Evolutionary conservation across 1,140 invertebrate species (phyloP), one percentile per base, ranked within the genome.

Genomic region (Tetragnatha versicolor): DNA sequence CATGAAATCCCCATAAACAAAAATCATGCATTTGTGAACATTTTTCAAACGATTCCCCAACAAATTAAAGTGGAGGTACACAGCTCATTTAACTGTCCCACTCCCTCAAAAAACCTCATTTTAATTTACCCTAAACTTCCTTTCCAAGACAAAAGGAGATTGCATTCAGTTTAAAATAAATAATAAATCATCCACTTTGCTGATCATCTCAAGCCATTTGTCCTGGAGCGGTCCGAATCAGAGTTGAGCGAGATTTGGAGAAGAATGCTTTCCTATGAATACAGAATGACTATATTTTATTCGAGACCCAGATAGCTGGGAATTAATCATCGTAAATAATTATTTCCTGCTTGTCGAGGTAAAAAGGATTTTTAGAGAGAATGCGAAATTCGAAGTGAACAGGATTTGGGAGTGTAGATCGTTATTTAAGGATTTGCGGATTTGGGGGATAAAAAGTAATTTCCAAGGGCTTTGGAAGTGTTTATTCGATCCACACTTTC

Each of bases 241-340:
- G 14, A 61, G 61, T n/a, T 20, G 37, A 17, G n/a, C 20, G 20
- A 14, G 55, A 27, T 35, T 73, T 73, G 6, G 4, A 17, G n/a
- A 60, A 27, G 20, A 22, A 61, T n/a, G 47, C 45, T 60, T 31
- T 60, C 47, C 31, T 47, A 73, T 60, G 55, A 73, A 73, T 73
- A 45, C 70, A 22, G 47, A 73, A 58, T 58, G 37, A 35, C 55
- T 73, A 47, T 73, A 60, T 65, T 65, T 73, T 58, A 73, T 58
- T 60, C 55, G 27, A 51, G 20, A 70, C 25, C 55, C 55, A 22
- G 17, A 70, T 37, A 33, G 37, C 20, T 60, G 45, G 29, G 55
- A 45, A 73, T 73, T 60, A 73, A 73, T 73, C 70, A 73, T 22
- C 39, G 29, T 14, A 45, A 70, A 70, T 70, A 70, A 70, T 70